Evolutionary conservation across 2,113 vertebrate species (phyloP).

Genomic region (Donacobius atricapilla): DNA sequence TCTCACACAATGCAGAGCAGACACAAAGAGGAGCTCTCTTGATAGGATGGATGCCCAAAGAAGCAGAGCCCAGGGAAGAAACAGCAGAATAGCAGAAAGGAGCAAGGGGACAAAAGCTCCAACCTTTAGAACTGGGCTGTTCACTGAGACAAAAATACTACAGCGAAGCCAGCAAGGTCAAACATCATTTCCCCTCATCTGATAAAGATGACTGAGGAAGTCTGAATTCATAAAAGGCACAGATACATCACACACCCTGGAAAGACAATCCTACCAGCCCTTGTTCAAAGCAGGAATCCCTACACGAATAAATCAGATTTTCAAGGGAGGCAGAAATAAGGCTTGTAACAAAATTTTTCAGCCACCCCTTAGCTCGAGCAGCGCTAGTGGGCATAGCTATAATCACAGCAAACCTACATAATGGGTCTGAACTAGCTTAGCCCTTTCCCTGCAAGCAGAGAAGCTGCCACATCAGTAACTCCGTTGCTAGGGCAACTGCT

Average conservation of each 20-base stretch:
- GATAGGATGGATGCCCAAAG: neutral
- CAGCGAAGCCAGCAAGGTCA: neutral
- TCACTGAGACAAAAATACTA: neutral
- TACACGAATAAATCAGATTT: neutral
- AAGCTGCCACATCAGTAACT: slow-evolving; percentile 89
- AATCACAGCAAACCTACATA: slow-evolving; percentile 47
- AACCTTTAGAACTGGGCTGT: neutral
- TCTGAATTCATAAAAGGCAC: slow-evolving; percentile 6
- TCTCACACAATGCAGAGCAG: neutral
- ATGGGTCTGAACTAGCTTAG: slow-evolving; percentile 65
- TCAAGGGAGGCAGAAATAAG: neutral
- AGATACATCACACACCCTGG: neutral
- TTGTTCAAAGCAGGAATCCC: slow-evolving; percentile 33
- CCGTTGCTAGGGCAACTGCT: slow-evolving; percentile 93
- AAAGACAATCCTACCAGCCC: slow-evolving; percentile 27
- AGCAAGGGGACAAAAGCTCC: neutral
- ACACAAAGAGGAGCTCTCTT: slow-evolving; percentile 14
- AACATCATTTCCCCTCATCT: neutral
- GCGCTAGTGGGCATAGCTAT: slow-evolving; percentile 29
- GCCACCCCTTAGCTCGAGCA: neutral
- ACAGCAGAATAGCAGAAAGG: neutral
- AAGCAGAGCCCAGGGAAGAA: neutral
- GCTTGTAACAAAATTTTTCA: neutral
- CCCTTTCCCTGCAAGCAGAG: slow-evolving; percentile 66
- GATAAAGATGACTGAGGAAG: neutral